A percentile compares a stretch with the other conserved stretches of the same genome.
These are phyloP conservation scores for Ferdinandea cuprea DNA, from an alignment of 2,888 invertebrate genomes.

Conservation along the genomic window DNA sequence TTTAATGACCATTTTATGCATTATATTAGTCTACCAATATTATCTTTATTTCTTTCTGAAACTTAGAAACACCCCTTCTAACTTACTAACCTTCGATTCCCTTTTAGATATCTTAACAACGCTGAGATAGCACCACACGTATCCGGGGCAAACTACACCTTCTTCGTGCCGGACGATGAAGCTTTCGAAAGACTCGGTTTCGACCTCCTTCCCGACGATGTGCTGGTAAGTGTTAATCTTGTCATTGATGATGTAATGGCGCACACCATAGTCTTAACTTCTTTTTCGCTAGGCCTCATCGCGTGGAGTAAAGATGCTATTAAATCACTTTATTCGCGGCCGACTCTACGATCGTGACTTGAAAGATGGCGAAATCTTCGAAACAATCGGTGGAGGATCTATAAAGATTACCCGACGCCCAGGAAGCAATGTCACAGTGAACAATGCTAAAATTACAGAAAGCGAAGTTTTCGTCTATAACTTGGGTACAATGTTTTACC, in stretches of 20 bases:
- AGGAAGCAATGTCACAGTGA: constrained; percentile 84
- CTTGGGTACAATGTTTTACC: constrained; percentile 87
- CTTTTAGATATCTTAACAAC: constrained; percentile 84
- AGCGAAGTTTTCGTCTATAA: constrained; percentile 87
- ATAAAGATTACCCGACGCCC: constrained; percentile 84
- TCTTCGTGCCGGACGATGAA: constrained; percentile 88
- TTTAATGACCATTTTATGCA: no score
- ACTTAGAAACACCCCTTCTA: no score
- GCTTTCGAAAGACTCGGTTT: constrained; percentile 87
- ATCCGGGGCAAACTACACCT: constrained; percentile 87
- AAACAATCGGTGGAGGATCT: constrained; percentile 85
- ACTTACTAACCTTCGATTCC: no score
- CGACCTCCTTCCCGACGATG: constrained; percentile 85
- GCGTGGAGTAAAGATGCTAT: constrained; percentile 85
- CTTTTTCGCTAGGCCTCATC: constrained; percentile 83
- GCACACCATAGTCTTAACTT: no score
- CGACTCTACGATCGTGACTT: constrained; percentile 86
- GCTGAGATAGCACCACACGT: constrained; percentile 86
- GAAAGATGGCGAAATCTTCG: constrained; percentile 84
- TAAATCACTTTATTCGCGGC: constrained; percentile 86
- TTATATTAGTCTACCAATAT: no score
- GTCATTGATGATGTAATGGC: no score
- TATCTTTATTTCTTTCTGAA: no score
- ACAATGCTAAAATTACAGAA: constrained; percentile 85
- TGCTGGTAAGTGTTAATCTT: constrained; percentile 77